Evolutionary conservation across 1,140 invertebrate species (phyloP).

Genomic region (Trissolcus basalis): DNA sequence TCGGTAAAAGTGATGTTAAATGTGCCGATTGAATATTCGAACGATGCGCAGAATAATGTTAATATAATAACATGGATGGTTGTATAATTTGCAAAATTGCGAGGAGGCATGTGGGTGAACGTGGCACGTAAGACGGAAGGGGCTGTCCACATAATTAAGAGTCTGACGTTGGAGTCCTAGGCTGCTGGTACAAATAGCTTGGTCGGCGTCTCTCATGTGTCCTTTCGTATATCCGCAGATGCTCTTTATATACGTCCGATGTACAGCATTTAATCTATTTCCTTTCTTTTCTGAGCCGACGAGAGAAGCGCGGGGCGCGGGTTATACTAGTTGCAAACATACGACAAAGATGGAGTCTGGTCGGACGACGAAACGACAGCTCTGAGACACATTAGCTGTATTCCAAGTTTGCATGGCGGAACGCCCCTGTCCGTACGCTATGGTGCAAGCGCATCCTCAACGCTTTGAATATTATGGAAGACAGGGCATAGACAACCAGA

Average conservation of each 20-base stretch:
- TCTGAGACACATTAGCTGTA: constrained; percentile 69
- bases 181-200: constrained; percentile 64
- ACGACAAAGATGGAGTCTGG: constrained; percentile 50
- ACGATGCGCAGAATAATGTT: neutral
- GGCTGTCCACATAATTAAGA: constrained; percentile 62
- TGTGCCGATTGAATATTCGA: too few relatives aligned
- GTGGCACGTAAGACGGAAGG: constrained; percentile 30
- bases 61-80: constrained; percentile 7
- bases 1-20: too few relatives aligned
- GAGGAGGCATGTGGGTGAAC: constrained; percentile 29
- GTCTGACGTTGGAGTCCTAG: constrained; percentile 43
- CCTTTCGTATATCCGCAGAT: constrained; percentile 58
- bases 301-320: constrained; percentile 9
- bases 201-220: constrained; percentile 65
- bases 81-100: constrained; percentile 14
- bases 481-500: constrained; percentile 49
- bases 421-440: constrained; percentile 66
- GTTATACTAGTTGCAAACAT: constrained; percentile 22
- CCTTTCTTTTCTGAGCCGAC: constrained; percentile 57
- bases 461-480: constrained; percentile 57
- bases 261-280: constrained; percentile 64
- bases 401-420: constrained; percentile 73
- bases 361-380: constrained; percentile 55
- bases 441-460: constrained; percentile 47
- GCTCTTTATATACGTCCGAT: constrained; percentile 57